Conservation (phyloP, 2,888 invertebrate species). For the Schizaphis graminum region DNA sequence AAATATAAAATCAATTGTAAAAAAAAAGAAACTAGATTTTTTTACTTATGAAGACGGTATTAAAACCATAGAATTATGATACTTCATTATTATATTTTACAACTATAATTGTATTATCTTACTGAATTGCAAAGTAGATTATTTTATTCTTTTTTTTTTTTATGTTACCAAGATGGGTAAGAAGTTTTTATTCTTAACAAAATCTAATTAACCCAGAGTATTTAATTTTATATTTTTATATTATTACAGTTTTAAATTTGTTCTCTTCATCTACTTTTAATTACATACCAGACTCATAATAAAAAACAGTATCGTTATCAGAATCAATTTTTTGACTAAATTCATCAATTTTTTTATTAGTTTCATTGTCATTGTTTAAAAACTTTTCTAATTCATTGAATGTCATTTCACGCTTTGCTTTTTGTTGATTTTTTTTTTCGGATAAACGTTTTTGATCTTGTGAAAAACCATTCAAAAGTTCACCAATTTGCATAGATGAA, state of each 20-base stretch:
- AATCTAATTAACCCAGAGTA: background rate
- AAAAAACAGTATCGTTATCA: conserved; percentile 48
- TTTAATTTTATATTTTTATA: background rate
- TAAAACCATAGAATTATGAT: background rate
- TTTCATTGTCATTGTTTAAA: conserved; percentile 30
- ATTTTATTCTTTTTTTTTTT: background rate
- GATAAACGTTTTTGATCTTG: conserved; percentile 37
- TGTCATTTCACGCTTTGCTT: conserved; percentile 56
- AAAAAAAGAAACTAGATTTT: background rate
- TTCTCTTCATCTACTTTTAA: background rate
- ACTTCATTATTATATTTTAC: background rate
- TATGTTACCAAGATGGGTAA: background rate
- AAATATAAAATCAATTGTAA: background rate
- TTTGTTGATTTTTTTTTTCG: conserved; percentile 51
- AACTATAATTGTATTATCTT: background rate
- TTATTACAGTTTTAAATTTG: background rate
- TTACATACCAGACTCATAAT: conserved; percentile 50
- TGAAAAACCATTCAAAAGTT: conserved; percentile 44
- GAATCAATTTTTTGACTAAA: conserved; percentile 56
- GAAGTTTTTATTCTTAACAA: background rate
- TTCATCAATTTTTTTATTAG: background rate
- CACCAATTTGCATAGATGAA: conserved; percentile 50
- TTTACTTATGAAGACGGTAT: background rate
- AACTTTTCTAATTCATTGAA: conserved; percentile 55
- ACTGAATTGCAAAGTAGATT: background rate